phyloP scores from a whole-genome alignment of 2,113 vertebrate species.

The Zosterops japonicus region DNA sequence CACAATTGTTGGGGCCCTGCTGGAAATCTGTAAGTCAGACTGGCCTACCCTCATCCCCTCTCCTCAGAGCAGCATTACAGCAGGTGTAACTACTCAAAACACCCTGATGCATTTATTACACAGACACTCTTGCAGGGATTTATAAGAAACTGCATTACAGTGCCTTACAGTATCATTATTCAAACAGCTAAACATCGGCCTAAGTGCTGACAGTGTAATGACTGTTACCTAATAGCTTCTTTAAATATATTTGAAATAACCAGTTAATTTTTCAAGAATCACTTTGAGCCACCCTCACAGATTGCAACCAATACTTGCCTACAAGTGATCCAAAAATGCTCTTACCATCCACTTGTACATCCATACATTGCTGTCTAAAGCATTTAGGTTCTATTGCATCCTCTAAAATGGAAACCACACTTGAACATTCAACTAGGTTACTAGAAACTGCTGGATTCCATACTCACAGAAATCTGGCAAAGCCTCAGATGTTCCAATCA shows the following conservation, averaged over 20 bases:
- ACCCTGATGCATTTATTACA: not conserved
- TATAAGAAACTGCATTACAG: not conserved
- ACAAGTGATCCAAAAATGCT: not conserved
- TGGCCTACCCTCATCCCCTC: not conserved
- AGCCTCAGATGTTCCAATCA: not conserved
- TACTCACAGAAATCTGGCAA: not conserved
- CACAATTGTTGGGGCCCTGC: not conserved
- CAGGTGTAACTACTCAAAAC: not conserved
- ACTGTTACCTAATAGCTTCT: not conserved
- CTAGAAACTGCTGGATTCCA: not conserved
- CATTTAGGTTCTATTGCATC: not conserved
- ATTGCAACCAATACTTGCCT: not conserved
- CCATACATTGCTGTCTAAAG: not conserved
- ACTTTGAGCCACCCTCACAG: not conserved
- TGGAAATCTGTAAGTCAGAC: not conserved
- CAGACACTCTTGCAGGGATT: not conserved
- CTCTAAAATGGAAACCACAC: not conserved
- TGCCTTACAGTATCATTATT: not conserved
- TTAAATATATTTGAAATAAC: not conserved
- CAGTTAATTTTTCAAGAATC: not conserved
- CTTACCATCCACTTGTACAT: not conserved
- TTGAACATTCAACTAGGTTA: not conserved
- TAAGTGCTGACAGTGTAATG: not conserved
- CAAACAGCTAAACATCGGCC: not conserved
- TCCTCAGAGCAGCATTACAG: not conserved